These are phyloP conservation scores for Cephus runcator DNA, from an alignment of 2,888 invertebrate genomes.

Conservation along the genomic window DNA sequence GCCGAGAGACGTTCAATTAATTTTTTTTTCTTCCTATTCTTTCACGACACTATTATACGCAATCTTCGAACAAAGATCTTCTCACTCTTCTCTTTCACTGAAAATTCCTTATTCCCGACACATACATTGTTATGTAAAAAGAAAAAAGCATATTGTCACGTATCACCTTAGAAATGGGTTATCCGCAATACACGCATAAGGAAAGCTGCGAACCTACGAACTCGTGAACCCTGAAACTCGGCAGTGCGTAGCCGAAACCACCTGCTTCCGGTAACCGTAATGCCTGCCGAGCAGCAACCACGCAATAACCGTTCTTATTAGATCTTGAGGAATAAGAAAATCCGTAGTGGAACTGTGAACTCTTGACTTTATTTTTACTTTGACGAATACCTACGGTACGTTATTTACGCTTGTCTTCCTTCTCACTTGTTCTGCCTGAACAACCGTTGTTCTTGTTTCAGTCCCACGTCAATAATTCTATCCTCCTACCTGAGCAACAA, in stretches of 20 bases:
- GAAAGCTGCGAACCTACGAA: background rate
- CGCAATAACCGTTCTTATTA: background rate
- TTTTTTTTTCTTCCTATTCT: background rate
- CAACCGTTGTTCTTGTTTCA: background rate
- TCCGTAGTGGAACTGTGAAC: background rate
- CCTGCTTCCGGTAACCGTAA: conserved; percentile 52
- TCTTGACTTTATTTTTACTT: background rate
- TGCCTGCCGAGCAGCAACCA: background rate
- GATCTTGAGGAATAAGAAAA: background rate
- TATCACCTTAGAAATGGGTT: background rate
- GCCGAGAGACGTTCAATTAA: background rate
- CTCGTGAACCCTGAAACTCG: conserved; percentile 32
- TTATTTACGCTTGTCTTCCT: background rate
- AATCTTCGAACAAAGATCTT: background rate
- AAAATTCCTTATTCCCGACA: background rate
- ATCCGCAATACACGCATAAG: background rate
- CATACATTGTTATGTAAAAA: background rate
- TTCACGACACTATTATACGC: background rate
- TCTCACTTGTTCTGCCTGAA: background rate
- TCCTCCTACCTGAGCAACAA: background rate
- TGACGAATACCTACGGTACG: background rate
- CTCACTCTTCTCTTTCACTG: background rate
- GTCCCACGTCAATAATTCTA: background rate
- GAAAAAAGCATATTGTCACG: background rate
- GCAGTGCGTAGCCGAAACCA: conserved; percentile 61